Percentiles rank a stretch among this genome's conserved stretches.
Evolutionary conservation across 2,888 invertebrate genomes (phyloP).

Genomic region (Eristalis arbustorum): DNA sequence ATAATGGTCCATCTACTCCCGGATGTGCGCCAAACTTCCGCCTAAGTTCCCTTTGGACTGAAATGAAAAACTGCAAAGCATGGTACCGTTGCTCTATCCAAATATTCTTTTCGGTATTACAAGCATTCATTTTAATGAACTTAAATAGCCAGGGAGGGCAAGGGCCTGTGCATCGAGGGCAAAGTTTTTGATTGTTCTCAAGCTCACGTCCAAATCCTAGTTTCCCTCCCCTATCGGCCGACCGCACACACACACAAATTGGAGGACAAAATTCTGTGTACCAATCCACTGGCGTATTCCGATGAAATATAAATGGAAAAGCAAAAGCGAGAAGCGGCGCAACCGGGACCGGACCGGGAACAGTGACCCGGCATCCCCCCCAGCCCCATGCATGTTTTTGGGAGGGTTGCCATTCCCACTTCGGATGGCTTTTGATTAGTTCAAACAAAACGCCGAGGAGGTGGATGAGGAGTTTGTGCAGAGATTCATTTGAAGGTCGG

Average conservation of each 20-base stretch:
- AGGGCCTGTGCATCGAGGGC: too few relatives aligned
- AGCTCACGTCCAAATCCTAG: slow-evolving; percentile 54
- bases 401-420: neutral
- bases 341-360: slow-evolving; percentile 46
- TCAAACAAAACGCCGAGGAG: slow-evolving; percentile 10
- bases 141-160: too few relatives aligned
- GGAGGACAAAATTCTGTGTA: slow-evolving; percentile 35
- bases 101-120: too few relatives aligned
- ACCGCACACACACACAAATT: slow-evolving; percentile 18
- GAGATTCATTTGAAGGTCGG: neutral
- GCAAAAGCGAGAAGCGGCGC: slow-evolving; percentile 24
- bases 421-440: neutral
- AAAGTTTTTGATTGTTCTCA: too few relatives aligned
- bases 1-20: too few relatives aligned
- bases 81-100: too few relatives aligned
- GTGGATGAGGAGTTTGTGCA: neutral
- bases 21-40: too few relatives aligned
- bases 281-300: neutral
- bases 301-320: slow-evolving; percentile 61
- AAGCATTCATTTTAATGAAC: too few relatives aligned
- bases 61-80: too few relatives aligned
- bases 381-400: neutral
- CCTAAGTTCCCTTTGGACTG: too few relatives aligned
- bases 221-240: slow-evolving; percentile 7
- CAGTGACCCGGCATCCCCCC: slow-evolving; percentile 22